Percentiles rank a stretch among this genome's conserved stretches.
These are phyloP conservation scores for Holocentrus rufus DNA, from an alignment of 2,797 vertebrate genomes.

Conservation along the genomic window DNA sequence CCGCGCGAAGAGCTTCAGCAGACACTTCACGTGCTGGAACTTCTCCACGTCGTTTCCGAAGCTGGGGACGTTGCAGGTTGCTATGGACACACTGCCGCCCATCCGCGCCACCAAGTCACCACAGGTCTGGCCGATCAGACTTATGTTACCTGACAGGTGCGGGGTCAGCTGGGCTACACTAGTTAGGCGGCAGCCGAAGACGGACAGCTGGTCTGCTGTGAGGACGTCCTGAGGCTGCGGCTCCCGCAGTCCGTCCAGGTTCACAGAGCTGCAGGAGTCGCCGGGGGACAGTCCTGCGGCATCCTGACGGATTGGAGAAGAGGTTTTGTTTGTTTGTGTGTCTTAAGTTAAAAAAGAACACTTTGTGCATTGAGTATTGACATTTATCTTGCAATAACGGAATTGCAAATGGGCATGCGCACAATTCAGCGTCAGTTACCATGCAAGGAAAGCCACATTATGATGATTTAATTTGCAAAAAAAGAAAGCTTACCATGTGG, in stretches of 20 bases:
- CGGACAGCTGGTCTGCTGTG: neutral
- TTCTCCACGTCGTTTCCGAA: fast-evolving
- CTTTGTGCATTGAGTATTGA: too few relatives aligned
- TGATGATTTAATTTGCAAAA: too few relatives aligned
- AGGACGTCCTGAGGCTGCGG: neutral
- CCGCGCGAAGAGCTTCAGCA: slow-evolving; percentile 46
- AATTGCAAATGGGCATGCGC: too few relatives aligned
- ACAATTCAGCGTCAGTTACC: too few relatives aligned
- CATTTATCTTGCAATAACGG: too few relatives aligned
- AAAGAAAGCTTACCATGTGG: slow-evolving; percentile 8
- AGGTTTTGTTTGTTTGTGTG: too few relatives aligned
- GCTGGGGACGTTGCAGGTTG: fast-evolving
- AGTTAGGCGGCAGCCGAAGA: slow-evolving; percentile 15
- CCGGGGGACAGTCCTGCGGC: too few relatives aligned
- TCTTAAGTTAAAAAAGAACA: too few relatives aligned
- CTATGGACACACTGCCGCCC: fast-evolving
- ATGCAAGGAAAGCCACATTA: too few relatives aligned
- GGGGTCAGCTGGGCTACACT: fast-evolving
- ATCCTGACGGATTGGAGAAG: too few relatives aligned
- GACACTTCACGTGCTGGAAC: slow-evolving; percentile 6
- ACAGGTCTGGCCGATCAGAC: fast-evolving
- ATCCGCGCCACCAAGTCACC: fast-evolving
- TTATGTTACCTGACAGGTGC: fast-evolving
- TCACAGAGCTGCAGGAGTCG: neutral
- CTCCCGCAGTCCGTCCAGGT: neutral